phyloP scores from a whole-genome alignment of 1,140 invertebrate genomes.

The Drosophila ironensis region DNA sequence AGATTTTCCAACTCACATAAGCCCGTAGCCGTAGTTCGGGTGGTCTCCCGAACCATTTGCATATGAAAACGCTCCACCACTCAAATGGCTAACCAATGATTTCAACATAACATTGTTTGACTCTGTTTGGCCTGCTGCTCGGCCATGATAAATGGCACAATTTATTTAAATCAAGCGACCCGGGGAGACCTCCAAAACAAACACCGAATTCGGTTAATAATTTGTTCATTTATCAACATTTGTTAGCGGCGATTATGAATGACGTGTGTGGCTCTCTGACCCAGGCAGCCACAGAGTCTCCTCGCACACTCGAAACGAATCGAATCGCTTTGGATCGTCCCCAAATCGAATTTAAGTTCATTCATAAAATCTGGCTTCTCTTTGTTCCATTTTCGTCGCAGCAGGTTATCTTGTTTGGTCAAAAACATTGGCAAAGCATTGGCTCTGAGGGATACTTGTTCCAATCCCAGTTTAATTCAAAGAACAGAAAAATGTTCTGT shows the following conservation, averaged over 20 bases:
- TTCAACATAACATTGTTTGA: conserved; percentile 75
- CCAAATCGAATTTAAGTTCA: conserved; percentile 33
- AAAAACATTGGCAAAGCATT: too few relatives aligned
- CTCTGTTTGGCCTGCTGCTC: conserved; percentile 35
- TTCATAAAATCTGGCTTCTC: conserved; percentile 46
- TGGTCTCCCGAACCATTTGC: conserved; percentile 62
- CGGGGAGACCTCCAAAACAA: conserved; percentile 26
- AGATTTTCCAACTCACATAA: conserved; percentile 5
- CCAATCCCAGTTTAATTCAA: too few relatives aligned
- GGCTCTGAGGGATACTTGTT: too few relatives aligned
- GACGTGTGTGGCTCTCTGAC: conserved; percentile 53
- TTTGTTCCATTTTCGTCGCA: conserved; percentile 15
- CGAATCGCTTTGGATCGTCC: conserved; percentile 7
- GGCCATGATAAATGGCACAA: conserved; percentile 70
- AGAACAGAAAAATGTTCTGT: too few relatives aligned
- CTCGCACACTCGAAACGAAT: too few relatives aligned
- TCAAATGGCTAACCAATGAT: conserved; percentile 73
- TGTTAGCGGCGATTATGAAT: conserved; percentile 77
- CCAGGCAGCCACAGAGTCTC: conserved; percentile 33
- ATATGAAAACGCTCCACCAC: conserved; percentile 68
- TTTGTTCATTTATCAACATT: conserved; percentile 77
- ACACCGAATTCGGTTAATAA: conserved; percentile 65
- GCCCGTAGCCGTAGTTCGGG: conserved; percentile 36
- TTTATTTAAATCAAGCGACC: conserved; percentile 74
- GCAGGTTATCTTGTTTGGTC: conserved; percentile 20